phyloP scores from a whole-genome alignment of 37 sponge, comb jelly and placozoan species.

The Hormiphora californensis region DNA sequence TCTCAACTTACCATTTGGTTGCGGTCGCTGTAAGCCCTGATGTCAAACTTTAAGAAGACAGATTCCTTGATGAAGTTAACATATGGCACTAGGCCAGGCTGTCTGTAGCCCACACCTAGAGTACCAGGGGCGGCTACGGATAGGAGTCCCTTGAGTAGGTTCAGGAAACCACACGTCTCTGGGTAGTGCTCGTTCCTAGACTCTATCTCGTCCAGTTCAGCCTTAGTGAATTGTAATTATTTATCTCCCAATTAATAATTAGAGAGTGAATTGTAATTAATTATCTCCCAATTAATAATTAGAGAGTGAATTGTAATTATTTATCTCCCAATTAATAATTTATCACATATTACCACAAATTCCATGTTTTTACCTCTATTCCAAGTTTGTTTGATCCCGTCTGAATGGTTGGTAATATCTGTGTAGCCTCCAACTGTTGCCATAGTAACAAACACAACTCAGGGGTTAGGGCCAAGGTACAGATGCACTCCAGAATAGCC shows the following conservation, averaged over 20 bases:
- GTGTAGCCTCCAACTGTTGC: constrained; percentile 47
- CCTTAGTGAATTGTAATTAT: constrained; percentile 63
- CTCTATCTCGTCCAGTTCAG: constrained; percentile 93
- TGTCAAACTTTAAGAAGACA: constrained; percentile 83
- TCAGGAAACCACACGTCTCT: constrained; percentile 86
- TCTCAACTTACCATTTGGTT: constrained; percentile 74
- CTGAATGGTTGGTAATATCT: constrained; percentile 31
- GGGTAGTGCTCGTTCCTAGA: constrained; percentile 78
- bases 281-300: too few relatives aligned
- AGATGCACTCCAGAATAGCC: constrained; percentile 65
- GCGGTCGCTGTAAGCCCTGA: constrained; percentile 67
- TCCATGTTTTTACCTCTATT: too few relatives aligned
- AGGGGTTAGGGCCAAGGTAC: constrained; percentile 73
- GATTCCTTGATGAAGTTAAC: constrained; percentile 74
- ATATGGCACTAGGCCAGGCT: constrained; percentile 80
- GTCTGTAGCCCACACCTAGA: constrained; percentile 70
- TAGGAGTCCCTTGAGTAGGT: constrained; percentile 67
- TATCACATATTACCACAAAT: too few relatives aligned
- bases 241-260: too few relatives aligned
- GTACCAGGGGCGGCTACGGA: constrained; percentile 72
- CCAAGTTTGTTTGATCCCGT: constrained; percentile 22
- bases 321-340: too few relatives aligned
- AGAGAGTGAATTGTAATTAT: too few relatives aligned
- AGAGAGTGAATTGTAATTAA: too few relatives aligned
- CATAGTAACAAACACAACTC: constrained; percentile 58